Evolutionary conservation across 1,140 invertebrate species (phyloP).

Genomic region (Dendrolimus kikuchii): DNA sequence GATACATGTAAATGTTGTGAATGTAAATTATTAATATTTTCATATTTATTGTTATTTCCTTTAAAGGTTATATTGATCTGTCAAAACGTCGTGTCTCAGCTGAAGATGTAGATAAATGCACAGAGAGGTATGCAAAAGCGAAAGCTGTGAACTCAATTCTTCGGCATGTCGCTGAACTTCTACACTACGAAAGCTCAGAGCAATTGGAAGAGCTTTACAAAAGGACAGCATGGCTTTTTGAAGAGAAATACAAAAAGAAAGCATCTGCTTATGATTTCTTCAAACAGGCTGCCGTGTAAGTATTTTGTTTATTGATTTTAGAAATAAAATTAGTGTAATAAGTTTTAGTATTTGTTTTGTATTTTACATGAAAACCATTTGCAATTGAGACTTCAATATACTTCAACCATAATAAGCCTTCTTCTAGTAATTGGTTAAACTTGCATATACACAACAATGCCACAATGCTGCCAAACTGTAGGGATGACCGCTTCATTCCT

Average conservation of each 20-base stretch:
- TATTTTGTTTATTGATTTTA: constrained; percentile 18
- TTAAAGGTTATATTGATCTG: constrained; percentile 97
- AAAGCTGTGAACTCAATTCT: constrained; percentile 99
- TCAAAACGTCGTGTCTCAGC: constrained; percentile 98
- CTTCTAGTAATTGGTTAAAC: too few relatives aligned
- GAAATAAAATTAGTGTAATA: background rate
- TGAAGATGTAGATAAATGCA: constrained; percentile 98
- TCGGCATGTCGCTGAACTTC: constrained; percentile 95
- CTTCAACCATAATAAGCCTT: too few relatives aligned
- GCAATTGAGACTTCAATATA: too few relatives aligned
- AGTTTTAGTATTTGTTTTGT: too few relatives aligned
- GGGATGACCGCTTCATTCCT: too few relatives aligned
- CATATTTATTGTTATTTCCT: background rate
- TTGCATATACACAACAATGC: too few relatives aligned
- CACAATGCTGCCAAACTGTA: too few relatives aligned
- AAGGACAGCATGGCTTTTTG: constrained; percentile 99
- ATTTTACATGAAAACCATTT: too few relatives aligned
- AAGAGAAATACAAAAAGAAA: constrained; percentile 97
- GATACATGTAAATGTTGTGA: too few relatives aligned
- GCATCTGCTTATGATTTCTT: constrained; percentile 97
- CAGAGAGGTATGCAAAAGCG: constrained; percentile 98
- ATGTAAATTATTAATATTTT: too few relatives aligned
- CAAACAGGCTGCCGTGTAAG: constrained; percentile 97
- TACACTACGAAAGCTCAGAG: constrained; percentile 92
- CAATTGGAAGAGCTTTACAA: constrained; percentile 96